Conservation (phyloP, 1,140 invertebrate species). For the Myzus persicae region DNA sequence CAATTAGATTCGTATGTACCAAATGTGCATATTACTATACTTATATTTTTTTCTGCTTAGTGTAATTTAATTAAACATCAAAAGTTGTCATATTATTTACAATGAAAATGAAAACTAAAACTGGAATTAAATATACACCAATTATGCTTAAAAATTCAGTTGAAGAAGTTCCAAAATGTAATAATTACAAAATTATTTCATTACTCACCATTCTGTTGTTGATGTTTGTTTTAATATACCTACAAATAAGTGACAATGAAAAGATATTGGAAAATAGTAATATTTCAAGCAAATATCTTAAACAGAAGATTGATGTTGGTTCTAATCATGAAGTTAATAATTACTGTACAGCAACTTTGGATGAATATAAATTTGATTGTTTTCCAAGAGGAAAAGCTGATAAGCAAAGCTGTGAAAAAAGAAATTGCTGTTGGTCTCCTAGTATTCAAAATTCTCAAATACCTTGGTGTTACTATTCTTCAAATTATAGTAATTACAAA, state of each 20-base stretch:
- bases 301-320: neutral
- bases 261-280: neutral
- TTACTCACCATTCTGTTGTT: neutral
- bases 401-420: conserved; percentile 70
- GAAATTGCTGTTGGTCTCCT: conserved; percentile 77
- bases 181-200: neutral
- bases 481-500: conserved; percentile 72
- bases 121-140: neutral
- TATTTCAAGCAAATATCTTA: neutral
- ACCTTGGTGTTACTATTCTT: conserved; percentile 74
- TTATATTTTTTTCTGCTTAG: neutral
- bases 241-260: neutral
- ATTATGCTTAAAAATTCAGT: neutral
- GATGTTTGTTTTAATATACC: neutral
- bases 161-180: neutral
- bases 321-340: neutral
- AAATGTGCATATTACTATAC: neutral
- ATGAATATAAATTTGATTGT: conserved; percentile 76
- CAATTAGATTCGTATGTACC: neutral
- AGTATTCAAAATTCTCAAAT: conserved; percentile 46
- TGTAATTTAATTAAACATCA: neutral
- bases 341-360: neutral
- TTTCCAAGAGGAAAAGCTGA: conserved; percentile 73
- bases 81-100: neutral
- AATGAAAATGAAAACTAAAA: neutral